A percentile compares a stretch with the other conserved stretches of the same genome.
Conservation (phyloP, 2,113 vertebrate species). For the Harpagus bidentatus region DNA sequence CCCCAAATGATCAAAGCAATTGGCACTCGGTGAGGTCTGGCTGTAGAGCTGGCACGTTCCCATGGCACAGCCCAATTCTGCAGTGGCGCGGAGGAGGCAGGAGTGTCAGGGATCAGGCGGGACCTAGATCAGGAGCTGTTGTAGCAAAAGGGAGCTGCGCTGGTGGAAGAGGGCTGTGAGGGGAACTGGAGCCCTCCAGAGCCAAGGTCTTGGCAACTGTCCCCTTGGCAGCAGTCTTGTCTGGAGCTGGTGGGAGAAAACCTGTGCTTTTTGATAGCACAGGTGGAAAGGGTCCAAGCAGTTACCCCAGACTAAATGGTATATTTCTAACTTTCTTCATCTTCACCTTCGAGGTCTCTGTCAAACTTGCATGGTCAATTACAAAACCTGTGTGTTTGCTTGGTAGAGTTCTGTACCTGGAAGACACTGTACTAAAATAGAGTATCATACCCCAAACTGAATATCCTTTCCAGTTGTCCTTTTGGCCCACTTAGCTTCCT, state of each 20-base stretch:
- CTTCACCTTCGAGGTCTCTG: neutral
- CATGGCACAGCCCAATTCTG: neutral
- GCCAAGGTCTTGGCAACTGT: neutral
- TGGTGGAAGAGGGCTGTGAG: too few species aligned
- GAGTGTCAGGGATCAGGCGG: neutral
- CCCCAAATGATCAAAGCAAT: neutral
- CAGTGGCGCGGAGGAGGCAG: neutral
- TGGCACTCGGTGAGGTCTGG: neutral
- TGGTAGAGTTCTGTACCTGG: neutral
- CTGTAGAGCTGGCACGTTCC: neutral
- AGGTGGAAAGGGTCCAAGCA: neutral
- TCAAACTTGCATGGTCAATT: neutral
- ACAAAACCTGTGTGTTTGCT: accelerated
- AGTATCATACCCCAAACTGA: neutral
- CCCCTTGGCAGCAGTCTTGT: neutral
- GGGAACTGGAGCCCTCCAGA: neutral
- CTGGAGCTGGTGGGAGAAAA: neutral
- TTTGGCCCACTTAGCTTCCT: neutral
- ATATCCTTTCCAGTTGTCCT: neutral
- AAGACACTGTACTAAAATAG: neutral
- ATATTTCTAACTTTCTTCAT: neutral
- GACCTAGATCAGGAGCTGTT: neutral
- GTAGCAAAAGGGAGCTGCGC: neutral
- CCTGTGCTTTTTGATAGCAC: neutral
- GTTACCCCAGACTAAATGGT: neutral